Conservation (phyloP, 1,140 invertebrate species). For the Pemphigus obesinymphae region DNA sequence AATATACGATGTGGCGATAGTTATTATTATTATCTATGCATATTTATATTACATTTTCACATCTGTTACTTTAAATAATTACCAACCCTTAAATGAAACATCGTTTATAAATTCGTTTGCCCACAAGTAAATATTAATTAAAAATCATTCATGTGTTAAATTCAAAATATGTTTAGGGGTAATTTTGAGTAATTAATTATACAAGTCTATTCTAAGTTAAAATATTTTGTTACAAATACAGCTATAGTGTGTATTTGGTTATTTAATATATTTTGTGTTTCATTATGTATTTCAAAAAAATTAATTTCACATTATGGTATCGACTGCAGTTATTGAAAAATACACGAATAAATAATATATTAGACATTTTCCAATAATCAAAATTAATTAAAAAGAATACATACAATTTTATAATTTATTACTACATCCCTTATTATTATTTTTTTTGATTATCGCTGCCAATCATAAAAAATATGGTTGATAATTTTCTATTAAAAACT, state of each 20-base stretch:
- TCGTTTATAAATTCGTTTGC: too few relatives aligned
- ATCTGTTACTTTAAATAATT: too few relatives aligned
- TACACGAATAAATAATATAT: neutral
- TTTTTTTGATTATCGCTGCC: neutral
- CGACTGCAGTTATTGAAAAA: neutral
- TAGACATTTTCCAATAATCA: neutral
- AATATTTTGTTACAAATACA: too few relatives aligned
- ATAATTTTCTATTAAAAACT: neutral
- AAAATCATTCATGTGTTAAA: too few relatives aligned
- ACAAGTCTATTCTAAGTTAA: too few relatives aligned
- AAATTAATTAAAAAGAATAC: neutral
- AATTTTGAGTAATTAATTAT: too few relatives aligned
- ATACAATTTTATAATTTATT: neutral
- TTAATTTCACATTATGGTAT: neutral
- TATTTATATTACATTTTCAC: neutral
- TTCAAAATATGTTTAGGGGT: too few relatives aligned
- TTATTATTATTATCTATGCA: neutral
- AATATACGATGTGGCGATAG: neutral
- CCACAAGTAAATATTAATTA: too few relatives aligned
- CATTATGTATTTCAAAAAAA: neutral
- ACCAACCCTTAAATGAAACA: too few relatives aligned
- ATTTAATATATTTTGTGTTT: neutral
- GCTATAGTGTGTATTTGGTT: neutral
- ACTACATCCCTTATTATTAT: too few relatives aligned
- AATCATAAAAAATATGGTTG: neutral